Base-by-base conservation (phyloP, 2,113 vertebrate genomes). In the Struthidea cinerea region DNA sequence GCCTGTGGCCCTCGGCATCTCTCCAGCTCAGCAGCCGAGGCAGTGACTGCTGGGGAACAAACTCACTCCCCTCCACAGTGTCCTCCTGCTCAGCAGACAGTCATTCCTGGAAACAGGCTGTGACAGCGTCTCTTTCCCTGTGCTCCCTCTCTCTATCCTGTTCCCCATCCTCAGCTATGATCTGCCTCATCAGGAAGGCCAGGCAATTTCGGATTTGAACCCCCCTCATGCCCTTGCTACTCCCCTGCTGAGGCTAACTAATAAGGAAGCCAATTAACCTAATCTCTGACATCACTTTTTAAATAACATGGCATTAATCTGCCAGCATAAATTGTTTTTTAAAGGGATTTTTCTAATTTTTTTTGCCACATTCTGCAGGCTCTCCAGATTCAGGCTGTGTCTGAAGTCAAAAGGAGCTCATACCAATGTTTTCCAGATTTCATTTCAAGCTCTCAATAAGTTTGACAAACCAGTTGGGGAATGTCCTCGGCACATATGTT, bases 251-350 rank as follows among this genome's bases (percentile, higher is more conserved):
- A 80, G 79, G 28, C 68, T 81, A 44, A 84, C 64, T 94, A 84
- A 81, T 92, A 88, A 70, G 85, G 63, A 83, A 90, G 60, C 64
- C 52, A 89, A 86, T 94, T 93, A 84, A 80, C 68, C 56, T 94
- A 67, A 95, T 84, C 68, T 81, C 56, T 84, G 44, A 28, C 82
- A 77, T 88, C 60, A 5, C 60, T 84, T 86, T 84, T 89, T 68
- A 67, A 86, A 84, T 76, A 86, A 90, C 1, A 1, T 80, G 47
- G 15, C 44, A 49, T 90, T 88, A 44, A 80, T 90, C 56, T 96
- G 50, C n/a, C 69, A 68, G 28, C 47, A 60, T 35, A 94, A 92
- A 49, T 75, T 84, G 47, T 18, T 78, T 93, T 93, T 75, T 71
- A 78, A 93, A 93, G 64, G 52, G 42, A 63, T 81, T 81, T 84